Conservation (phyloP, 1,140 invertebrate genomes). For the Oncopodura yosiiana region DNA sequence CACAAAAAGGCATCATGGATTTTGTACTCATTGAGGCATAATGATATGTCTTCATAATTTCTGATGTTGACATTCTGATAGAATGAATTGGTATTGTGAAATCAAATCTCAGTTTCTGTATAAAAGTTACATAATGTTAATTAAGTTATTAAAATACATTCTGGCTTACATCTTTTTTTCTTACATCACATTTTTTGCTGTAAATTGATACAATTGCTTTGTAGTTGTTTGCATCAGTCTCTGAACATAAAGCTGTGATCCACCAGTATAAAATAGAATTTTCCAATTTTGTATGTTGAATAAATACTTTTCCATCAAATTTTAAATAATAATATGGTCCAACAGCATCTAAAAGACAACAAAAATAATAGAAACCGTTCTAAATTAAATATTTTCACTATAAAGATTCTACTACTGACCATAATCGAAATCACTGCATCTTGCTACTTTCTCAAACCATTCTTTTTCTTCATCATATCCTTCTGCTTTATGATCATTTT, state of each 20-base stretch:
- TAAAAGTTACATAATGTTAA: too few relatives aligned
- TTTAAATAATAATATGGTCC: conserved; percentile 3
- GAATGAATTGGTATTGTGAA: conserved; percentile 2
- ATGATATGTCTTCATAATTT: neutral
- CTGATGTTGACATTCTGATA: neutral
- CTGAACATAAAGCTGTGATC: conserved; percentile 1
- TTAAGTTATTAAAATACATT: too few relatives aligned
- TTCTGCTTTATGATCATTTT: neutral
- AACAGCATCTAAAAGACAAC: neutral
- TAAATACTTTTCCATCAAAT: neutral
- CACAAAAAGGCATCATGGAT: conserved; percentile 3
- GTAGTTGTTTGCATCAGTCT: neutral
- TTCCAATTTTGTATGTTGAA: conserved; percentile 2
- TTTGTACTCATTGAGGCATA: neutral
- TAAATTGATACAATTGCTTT: neutral
- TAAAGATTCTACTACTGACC: neutral
- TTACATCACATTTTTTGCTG: too few relatives aligned
- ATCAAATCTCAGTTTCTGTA: neutral
- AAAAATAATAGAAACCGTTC: neutral
- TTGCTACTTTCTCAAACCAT: neutral
- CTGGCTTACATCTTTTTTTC: too few relatives aligned
- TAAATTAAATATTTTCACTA: neutral
- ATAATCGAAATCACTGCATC: neutral
- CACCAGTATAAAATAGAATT: neutral
- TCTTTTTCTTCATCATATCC: conserved; percentile 3